Evolutionary conservation across 2,888 invertebrate genomes (phyloP).

Genomic region (Hirtodrosophila cameraria): DNA sequence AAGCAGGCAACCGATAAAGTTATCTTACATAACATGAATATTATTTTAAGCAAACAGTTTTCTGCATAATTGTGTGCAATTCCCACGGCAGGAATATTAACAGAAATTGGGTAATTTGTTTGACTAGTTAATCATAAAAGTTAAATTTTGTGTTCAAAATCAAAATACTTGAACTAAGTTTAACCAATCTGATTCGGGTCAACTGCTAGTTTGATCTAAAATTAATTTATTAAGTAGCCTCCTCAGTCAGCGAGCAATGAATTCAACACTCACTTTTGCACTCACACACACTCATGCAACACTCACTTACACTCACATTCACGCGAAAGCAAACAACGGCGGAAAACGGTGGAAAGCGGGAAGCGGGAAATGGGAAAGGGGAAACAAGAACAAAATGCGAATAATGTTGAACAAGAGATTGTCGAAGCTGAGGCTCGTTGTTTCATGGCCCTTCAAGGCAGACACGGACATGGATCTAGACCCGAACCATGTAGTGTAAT

Average conservation of each 20-base stretch:
- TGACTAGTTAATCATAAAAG: too few relatives aligned
- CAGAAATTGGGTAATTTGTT: too few relatives aligned
- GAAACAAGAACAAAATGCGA: slow-evolving; percentile 34
- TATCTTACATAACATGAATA: too few relatives aligned
- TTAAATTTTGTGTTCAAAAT: too few relatives aligned
- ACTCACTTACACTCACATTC: slow-evolving; percentile 11
- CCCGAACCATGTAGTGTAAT: slow-evolving; percentile 62
- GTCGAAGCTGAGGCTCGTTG: slow-evolving; percentile 1
- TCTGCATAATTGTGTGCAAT: too few relatives aligned
- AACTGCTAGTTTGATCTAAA: too few relatives aligned
- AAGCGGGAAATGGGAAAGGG: slow-evolving; percentile 12
- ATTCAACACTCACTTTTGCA: slow-evolving; percentile 15
- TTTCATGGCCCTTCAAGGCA: slow-evolving; percentile 23
- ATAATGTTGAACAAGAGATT: slow-evolving; percentile 40
- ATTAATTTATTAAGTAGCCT: slow-evolving; percentile 33
- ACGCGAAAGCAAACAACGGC: slow-evolving; percentile 11
- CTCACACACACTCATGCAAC: slow-evolving; percentile 11
- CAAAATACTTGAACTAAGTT: background rate
- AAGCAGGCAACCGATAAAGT: too few relatives aligned
- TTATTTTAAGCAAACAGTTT: too few relatives aligned
- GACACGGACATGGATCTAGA: slow-evolving; percentile 37
- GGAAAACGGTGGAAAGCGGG: too few relatives aligned
- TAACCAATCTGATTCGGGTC: too few relatives aligned
- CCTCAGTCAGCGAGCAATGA: slow-evolving; percentile 32
- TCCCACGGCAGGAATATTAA: too few relatives aligned